These are phyloP conservation scores for Botia kubotai DNA, from an alignment of 2,797 vertebrate species.

Conservation along the genomic window DNA sequence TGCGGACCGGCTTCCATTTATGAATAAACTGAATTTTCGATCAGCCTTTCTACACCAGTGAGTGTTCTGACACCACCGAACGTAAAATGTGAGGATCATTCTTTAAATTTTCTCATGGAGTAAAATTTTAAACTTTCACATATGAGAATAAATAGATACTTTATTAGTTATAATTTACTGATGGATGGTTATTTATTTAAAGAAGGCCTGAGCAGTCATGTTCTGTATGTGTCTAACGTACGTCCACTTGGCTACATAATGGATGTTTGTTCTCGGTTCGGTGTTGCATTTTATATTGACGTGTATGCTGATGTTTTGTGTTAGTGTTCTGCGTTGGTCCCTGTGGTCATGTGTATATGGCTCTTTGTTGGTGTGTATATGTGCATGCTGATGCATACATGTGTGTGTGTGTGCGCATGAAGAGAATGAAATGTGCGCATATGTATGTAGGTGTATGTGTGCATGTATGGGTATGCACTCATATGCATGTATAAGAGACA, in stretches of 20 bases:
- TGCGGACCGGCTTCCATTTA: conserved; percentile 11
- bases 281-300: not conserved
- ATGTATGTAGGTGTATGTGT: not conserved
- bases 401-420: not conserved
- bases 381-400: not conserved
- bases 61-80: conserved; percentile 1
- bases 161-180: not conserved
- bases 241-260: not conserved
- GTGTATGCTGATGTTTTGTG: not conserved
- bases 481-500: not conserved
- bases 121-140: not conserved
- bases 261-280: not conserved
- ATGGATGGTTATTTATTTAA: not conserved
- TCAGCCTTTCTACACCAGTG: not conserved
- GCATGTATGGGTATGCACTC: not conserved
- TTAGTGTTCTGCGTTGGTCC: not conserved
- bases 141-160: not conserved
- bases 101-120: not conserved
- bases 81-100: not conserved
- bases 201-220: not conserved
- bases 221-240: no score
- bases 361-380: not conserved
- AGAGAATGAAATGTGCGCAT: not conserved
- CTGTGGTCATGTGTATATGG: not conserved
- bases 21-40: conserved; percentile 27